Evolutionary conservation across 2,797 vertebrate genomes (phyloP).

Genomic region (Astyanax mexicanus): DNA sequence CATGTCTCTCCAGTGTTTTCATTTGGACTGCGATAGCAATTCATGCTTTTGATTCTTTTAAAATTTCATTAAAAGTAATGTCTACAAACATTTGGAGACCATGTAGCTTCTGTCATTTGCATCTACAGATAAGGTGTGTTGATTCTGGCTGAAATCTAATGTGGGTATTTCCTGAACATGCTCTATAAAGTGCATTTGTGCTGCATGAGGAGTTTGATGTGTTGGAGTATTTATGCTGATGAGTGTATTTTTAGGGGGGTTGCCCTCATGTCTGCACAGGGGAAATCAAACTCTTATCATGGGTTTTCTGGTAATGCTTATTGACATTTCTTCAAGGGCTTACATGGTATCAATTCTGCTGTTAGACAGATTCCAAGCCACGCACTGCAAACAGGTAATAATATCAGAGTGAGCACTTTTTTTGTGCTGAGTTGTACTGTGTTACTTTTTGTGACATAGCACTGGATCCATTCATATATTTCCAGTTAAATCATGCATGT

Average conservation of each 20-base stretch:
- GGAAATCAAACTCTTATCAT: conserved; percentile 65
- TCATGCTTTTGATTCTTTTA: too few relatives aligned
- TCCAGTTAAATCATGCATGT: too few relatives aligned
- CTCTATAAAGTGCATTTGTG: background rate
- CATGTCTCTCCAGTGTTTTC: too few relatives aligned
- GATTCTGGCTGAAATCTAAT: background rate
- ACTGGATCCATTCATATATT: too few relatives aligned
- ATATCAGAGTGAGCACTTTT: conserved; percentile 45
- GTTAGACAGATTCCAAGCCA: conserved; percentile 49
- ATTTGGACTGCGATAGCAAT: too few relatives aligned
- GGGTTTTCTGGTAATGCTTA: conserved; percentile 63
- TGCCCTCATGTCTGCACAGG: conserved; percentile 25
- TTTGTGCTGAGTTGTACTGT: conserved; percentile 36
- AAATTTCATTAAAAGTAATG: too few relatives aligned
- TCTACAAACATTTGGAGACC: too few relatives aligned
- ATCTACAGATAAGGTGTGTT: background rate
- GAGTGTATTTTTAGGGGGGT: conserved; percentile 15
- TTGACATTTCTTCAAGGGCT: conserved; percentile 67
- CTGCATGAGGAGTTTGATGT: conserved; percentile 19
- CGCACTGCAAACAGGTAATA: conserved; percentile 49
- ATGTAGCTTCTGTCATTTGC: too few relatives aligned
- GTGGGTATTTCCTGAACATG: background rate
- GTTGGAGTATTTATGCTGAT: conserved; percentile 11
- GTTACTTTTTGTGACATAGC: background rate
- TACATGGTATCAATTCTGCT: conserved; percentile 65